Evolutionary conservation across 2,888 invertebrate genomes (phyloP), one percentile per base, ranked within the genome.

Genomic region (Hoplodrina ambigua): DNA sequence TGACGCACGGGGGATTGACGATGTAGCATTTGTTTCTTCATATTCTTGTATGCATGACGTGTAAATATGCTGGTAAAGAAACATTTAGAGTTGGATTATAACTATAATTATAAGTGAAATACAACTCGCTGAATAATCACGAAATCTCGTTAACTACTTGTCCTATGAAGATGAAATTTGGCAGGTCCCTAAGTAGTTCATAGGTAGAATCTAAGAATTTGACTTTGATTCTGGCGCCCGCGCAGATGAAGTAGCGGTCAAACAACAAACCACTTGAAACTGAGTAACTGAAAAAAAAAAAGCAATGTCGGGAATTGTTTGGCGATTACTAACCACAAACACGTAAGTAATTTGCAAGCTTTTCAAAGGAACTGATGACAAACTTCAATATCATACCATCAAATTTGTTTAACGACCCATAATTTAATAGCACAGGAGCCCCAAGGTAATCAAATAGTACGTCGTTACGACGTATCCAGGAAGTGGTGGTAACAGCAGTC

Each of bases 401-500:
- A 82, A 81, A 81, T 79, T 78, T 74, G 79, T 76, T 74, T 79
- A 79, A 82, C 75, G 73, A 82, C 64, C 68, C 69, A 37, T 76
- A 76, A 81, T 82, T 73, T 72, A 78, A 81, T 75, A 80, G 59
- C 77, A 56, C 69, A 37, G 60, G 69, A 81, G 69, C 67, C 77
- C 80, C 77, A 77, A 77, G 75, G 85, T 84, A 86, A 84, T 86
- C 77, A 85, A 83, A 75, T 78, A 85, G 75, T 81, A 82, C 74
- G 87, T 85, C 70, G 85, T 88, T 69, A 77, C 71, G 54, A 64
- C 63, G 71, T 67, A 88, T 79, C 71, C 71, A 74, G 75, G 78
- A 80, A 78, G 74, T 75, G 67, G 55, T 37, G 69, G 69, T 64
- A 90, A 90, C 88, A 83, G 89, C 85, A 83, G 86, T 85, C 85